These are phyloP conservation scores for Atractosteus spatula DNA, from an alignment of 2,113 vertebrate species.

Conservation along the genomic window DNA sequence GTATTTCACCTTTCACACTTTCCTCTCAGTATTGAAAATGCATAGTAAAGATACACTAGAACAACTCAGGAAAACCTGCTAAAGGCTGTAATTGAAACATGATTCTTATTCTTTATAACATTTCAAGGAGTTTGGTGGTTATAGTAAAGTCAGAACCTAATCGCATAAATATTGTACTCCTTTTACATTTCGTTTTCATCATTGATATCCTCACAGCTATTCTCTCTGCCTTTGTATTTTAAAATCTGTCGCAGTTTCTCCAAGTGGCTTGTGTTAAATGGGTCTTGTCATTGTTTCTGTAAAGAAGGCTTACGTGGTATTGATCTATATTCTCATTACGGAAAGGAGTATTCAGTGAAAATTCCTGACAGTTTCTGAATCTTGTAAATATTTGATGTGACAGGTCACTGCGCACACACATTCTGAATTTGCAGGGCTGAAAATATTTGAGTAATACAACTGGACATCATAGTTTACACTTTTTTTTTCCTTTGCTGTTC, in stretches of 20 bases:
- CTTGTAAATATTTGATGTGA: constrained; percentile 38
- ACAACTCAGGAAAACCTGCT: too few species aligned
- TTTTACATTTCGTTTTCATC: constrained; percentile 34
- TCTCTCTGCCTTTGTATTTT: constrained; percentile 31
- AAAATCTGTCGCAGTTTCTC: constrained; percentile 25
- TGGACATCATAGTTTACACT: constrained; percentile 9
- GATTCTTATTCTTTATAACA: too few species aligned
- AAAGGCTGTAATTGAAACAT: too few species aligned
- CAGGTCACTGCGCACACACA: constrained; percentile 33
- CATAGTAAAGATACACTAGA: too few species aligned
- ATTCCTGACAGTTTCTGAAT: constrained; percentile 32
- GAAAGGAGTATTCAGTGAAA: constrained; percentile 18
- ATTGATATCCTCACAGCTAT: constrained; percentile 32
- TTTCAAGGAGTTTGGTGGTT: too few species aligned
- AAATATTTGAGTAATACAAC: constrained; percentile 21
- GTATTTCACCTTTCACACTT: too few species aligned
- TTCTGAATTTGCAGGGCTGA: constrained; percentile 31
- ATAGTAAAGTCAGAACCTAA: constrained; percentile 18
- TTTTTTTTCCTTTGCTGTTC: too few species aligned
- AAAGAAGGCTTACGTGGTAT: constrained; percentile 31
- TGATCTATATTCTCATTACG: constrained; percentile 20
- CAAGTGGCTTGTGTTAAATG: constrained; percentile 38
- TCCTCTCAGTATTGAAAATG: too few species aligned
- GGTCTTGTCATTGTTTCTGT: constrained; percentile 32
- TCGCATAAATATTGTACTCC: constrained; percentile 25